A percentile compares a stretch with the other conserved stretches of the same genome.
phyloP scores from a whole-genome alignment of 2,113 vertebrate genomes.

The Cairina moschata region DNA sequence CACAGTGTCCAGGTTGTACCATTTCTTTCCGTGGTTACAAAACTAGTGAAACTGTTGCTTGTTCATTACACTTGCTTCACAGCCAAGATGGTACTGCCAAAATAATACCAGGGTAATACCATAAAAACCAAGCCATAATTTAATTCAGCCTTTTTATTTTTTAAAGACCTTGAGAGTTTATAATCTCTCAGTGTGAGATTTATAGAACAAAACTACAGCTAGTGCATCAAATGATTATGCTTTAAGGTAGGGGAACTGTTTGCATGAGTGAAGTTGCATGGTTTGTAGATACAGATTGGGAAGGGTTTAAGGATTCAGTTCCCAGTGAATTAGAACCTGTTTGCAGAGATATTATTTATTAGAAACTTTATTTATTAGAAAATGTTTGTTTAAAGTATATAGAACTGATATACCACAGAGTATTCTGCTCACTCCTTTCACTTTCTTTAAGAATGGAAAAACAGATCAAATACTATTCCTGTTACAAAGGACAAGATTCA shows the following conservation, averaged over 20 bases:
- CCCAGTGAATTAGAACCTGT: background rate
- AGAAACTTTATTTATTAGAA: background rate
- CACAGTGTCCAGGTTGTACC: background rate
- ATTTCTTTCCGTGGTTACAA: background rate
- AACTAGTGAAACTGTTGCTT: background rate
- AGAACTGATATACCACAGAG: background rate
- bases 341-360: background rate
- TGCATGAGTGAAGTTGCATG: background rate
- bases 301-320: background rate
- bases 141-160: background rate
- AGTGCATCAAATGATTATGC: background rate
- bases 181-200: background rate
- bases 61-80: background rate
- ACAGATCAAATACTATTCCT: background rate
- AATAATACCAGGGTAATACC: background rate
- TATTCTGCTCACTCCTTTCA: background rate
- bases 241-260: background rate
- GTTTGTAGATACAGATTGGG: background rate
- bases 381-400: background rate
- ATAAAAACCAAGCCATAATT: background rate
- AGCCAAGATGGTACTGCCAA: background rate
- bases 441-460: background rate
- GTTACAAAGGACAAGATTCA: background rate
- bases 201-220: background rate
- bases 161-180: background rate